A percentile compares a stretch with the other conserved stretches of the same genome.
Conservation (phyloP, 1,140 invertebrate species). For the Drosophila melanogaster region Release_6_plus_ISO1_MT NT_037436.4:12859001-12859500, state of each 20-base stretch:
- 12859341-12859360: background rate
- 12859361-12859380: background rate
- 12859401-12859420: background rate
- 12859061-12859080: background rate
- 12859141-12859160: background rate
- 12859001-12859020: background rate
- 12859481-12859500: slow-evolving; percentile 13
- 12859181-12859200: background rate
- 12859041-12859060: background rate
- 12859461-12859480: background rate
- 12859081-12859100: background rate
- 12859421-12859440: background rate
- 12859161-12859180: background rate
- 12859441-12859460: background rate
- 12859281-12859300: background rate
- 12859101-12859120: background rate
- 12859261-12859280: background rate
- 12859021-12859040: background rate
- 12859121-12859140: background rate
- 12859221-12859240: too few relatives aligned
- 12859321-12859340: background rate
- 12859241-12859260: background rate
- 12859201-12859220: background rate
- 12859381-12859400: background rate
- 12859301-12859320: background rate